Percentiles rank a stretch among this genome's conserved stretches.
Conservation (phyloP, 2,888 invertebrate species). For the Scaptomyza polygonia region DNA sequence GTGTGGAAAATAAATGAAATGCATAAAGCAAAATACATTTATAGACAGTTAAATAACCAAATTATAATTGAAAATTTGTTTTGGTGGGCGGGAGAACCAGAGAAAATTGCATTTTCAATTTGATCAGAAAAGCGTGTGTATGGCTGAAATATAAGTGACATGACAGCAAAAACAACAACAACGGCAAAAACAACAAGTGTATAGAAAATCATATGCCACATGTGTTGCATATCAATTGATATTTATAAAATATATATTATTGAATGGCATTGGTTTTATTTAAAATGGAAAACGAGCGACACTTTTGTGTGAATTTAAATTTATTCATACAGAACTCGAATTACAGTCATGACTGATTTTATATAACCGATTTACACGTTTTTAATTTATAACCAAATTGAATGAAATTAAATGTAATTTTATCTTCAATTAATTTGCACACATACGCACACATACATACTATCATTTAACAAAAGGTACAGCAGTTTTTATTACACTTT, state of each 20-base stretch:
- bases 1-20: constrained; percentile 26
- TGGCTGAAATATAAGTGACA: constrained; percentile 43
- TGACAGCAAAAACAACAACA: constrained; percentile 2
- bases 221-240: constrained; percentile 55
- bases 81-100: constrained; percentile 24
- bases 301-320: constrained; percentile 34
- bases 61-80: constrained; percentile 55
- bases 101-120: constrained; percentile 46
- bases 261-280: constrained; percentile 30
- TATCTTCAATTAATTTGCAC: constrained; percentile 30
- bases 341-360: constrained; percentile 21
- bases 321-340: constrained; percentile 29
- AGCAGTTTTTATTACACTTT: background rate
- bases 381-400: constrained; percentile 18
- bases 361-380: constrained; percentile 21
- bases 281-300: constrained; percentile 20
- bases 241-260: constrained; percentile 5
- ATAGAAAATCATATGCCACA: constrained; percentile 32
- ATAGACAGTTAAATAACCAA: constrained; percentile 5
- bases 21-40: constrained; percentile 32
- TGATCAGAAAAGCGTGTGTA: constrained; percentile 39
- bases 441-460: constrained; percentile 19
- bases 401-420: constrained; percentile 35
- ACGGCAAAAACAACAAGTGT: constrained; percentile 10
- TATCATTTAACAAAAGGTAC: constrained; percentile 29